Conservation (phyloP, 2,888 invertebrate genomes). For the Conus canariensis region DNA sequence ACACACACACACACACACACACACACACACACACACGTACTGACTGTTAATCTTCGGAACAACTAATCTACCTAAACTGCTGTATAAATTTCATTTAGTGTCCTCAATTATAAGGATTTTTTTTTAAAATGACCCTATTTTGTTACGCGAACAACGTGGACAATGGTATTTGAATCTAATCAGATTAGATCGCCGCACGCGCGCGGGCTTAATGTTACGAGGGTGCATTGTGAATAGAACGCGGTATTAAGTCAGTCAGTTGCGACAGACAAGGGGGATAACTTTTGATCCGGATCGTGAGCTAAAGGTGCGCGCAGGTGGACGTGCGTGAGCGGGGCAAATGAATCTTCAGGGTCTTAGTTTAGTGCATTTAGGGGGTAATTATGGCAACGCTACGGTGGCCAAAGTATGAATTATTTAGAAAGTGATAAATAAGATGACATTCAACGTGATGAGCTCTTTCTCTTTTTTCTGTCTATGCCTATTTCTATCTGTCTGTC, state of each 20-base stretch:
- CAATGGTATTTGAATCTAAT: not conserved
- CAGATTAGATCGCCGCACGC: not conserved
- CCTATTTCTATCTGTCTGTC: too few species aligned
- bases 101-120: not conserved
- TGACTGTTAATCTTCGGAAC: not conserved
- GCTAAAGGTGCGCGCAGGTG: too few species aligned
- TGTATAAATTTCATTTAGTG: not conserved
- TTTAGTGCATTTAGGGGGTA: too few species aligned
- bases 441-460: too few species aligned
- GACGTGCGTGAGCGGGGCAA: too few species aligned
- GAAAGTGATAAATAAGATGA: too few species aligned
- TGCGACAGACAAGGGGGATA: not conserved
- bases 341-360: too few species aligned
- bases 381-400: not conserved
- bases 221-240: not conserved
- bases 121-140: not conserved
- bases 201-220: not conserved
- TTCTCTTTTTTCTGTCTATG: too few species aligned
- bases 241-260: not conserved
- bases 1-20: constrained; percentile 5
- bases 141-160: not conserved
- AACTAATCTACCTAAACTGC: not conserved
- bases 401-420: not conserved
- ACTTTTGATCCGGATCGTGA: not conserved
- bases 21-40: not conserved